Base-by-base conservation (phyloP, 1,140 invertebrate genomes). In the Drosophila funebris region DNA sequence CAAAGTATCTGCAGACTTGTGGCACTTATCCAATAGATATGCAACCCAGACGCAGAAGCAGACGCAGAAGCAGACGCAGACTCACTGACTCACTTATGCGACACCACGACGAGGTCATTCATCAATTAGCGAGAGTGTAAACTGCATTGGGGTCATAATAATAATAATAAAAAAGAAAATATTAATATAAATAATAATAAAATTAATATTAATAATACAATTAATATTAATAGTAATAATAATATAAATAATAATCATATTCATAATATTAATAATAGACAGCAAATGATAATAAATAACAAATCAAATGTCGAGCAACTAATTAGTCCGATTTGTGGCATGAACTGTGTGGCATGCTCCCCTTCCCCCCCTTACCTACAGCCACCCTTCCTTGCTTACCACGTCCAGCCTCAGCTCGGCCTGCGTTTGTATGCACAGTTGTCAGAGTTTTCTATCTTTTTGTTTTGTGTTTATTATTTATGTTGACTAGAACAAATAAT, bases 401-500 rank as follows among this genome's bases (percentile, higher is more conserved):
- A 43, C 48, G 58, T 63, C 58, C 66, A 69, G 33, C 60, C n/a
- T 6, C 41, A 13, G 37, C 18, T 48, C 18, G 39, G 5, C 1
- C 14, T 39, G 36, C 14, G 37, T 16, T 41, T 46, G 43, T 46
- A 18, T 29, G 46, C 48, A 24, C 31, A 33, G 50, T 41, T 63
- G 46, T 31, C 36, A 64, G 31, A 64, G 60, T 64, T 43, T 56
- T 46, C 33, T 39, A 16, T 22, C 9, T 41, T 50, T 31, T 43
- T 57, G 48, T 29, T 64, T 67, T 60, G 50, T 56, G 44, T 29
- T 48, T 61, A 57, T 69, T 44, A 67, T 46, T 66, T 73, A 78
- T 72, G 76, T 66, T 66, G 60, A 80, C 67, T 85, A 85, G 74
- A 87, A 85, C 78, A 87, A 85, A 85, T 85, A 87, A 85, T 85